These are phyloP conservation scores for Alsophila aescularia DNA, from an alignment of 2,888 invertebrate genomes.

Conservation along the genomic window DNA sequence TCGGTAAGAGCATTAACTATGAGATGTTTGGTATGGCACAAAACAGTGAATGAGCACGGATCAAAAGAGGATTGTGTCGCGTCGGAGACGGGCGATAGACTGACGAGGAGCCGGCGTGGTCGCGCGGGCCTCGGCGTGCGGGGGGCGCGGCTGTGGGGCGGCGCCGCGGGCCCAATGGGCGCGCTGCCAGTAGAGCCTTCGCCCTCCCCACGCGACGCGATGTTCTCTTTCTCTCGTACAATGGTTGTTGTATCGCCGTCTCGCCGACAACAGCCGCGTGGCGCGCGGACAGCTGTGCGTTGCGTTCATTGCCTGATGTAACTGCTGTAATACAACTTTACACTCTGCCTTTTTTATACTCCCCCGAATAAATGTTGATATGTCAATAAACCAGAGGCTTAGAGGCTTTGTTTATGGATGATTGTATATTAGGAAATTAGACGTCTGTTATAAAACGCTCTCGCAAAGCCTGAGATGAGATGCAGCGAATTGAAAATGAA, in stretches of 20 bases:
- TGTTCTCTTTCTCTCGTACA: conserved; percentile 53
- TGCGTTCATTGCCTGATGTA: conserved; percentile 69
- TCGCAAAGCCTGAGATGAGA: too few relatives aligned
- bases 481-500: too few relatives aligned
- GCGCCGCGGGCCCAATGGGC: conserved; percentile 62
- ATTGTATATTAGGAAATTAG: conserved; percentile 28
- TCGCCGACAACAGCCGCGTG: conserved; percentile 60
- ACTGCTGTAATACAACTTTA: conserved; percentile 62
- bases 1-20: conserved; percentile 68
- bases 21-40: conserved; percentile 67
- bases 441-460: conserved; percentile 3
- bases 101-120: conserved; percentile 61
- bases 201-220: conserved; percentile 62
- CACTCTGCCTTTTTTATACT: conserved; percentile 49
- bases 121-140: conserved; percentile 63
- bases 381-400: conserved; percentile 44
- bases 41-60: conserved; percentile 68
- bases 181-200: conserved; percentile 62
- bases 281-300: conserved; percentile 73
- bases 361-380: conserved; percentile 47
- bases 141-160: conserved; percentile 73
- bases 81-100: conserved; percentile 78
- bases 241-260: conserved; percentile 46
- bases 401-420: conserved; percentile 29
- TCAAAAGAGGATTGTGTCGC: conserved; percentile 72